Evolutionary conservation across 2,888 invertebrate genomes (phyloP).

Genomic region (Electrophaes corylata): DNA sequence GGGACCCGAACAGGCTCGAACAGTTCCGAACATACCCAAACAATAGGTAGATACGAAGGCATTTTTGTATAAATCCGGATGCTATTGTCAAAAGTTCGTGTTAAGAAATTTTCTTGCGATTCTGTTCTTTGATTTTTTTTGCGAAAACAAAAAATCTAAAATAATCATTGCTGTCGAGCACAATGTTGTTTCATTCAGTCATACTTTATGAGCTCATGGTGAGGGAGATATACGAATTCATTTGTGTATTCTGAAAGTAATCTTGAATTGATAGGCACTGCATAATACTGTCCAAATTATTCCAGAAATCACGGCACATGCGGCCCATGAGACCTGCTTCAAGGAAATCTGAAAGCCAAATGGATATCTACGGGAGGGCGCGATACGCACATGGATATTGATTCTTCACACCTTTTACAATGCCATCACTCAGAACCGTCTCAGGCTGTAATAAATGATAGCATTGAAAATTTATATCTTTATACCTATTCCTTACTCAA

Average conservation of each 20-base stretch:
- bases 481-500: no score
- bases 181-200: no score
- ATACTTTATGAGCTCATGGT: no score
- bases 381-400: slow-evolving; percentile 59
- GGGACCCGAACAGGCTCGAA: no score
- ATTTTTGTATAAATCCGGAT: no score
- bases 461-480: neutral
- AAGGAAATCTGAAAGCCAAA: slow-evolving; percentile 43
- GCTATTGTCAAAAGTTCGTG: no score
- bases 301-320: slow-evolving; percentile 46
- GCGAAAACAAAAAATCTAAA: no score
- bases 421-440: neutral
- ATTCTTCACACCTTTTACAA: slow-evolving; percentile 5
- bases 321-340: slow-evolving; percentile 43
- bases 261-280: slow-evolving; percentile 13
- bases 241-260: neutral
- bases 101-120: no score
- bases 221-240: neutral
- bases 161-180: no score
- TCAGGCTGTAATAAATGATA: neutral
- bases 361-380: slow-evolving; percentile 57
- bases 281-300: slow-evolving; percentile 26
- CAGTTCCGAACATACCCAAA: no score
- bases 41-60: no score
- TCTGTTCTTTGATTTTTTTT: no score